A percentile compares a stretch with the other conserved stretches of the same genome.
Evolutionary conservation across 2,113 vertebrate species (phyloP).

Genomic region (Nibea coibor): DNA sequence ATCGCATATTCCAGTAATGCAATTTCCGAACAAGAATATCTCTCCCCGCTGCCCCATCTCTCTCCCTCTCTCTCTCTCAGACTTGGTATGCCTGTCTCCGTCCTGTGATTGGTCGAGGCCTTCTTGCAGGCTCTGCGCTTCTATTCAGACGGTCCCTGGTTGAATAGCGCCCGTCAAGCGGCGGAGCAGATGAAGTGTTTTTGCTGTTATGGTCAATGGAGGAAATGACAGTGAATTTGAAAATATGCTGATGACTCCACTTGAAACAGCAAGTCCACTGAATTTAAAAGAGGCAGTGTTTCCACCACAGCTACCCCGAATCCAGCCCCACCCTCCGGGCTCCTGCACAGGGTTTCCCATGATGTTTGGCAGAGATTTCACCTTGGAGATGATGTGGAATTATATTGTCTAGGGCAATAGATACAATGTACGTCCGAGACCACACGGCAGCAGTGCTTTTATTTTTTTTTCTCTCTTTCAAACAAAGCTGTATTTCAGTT

Average conservation of each 20-base stretch:
- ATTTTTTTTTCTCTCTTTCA: neutral
- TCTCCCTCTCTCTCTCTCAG: conserved; percentile 23
- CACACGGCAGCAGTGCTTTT: conserved; percentile 9
- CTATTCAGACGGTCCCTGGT: conserved; percentile 65
- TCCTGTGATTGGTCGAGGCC: conserved; percentile 69
- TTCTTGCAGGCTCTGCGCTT: conserved; percentile 67
- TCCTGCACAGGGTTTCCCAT: conserved; percentile 29
- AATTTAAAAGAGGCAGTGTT: conserved; percentile 59
- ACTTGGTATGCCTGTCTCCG: conserved; percentile 26
- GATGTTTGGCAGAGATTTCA: conserved; percentile 42
- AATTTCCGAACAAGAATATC: conserved; percentile 67
- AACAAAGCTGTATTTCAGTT: conserved; percentile 33
- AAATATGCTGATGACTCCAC: conserved; percentile 81
- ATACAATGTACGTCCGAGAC: conserved; percentile 33
- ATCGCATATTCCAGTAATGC: conserved; percentile 61
- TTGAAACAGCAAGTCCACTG: conserved; percentile 66
- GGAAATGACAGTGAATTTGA: conserved; percentile 76
- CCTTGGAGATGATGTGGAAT: conserved; percentile 38
- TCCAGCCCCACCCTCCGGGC: neutral
- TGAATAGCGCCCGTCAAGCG: conserved; percentile 68
- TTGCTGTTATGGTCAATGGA: conserved; percentile 76
- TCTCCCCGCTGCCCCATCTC: conserved; percentile 37
- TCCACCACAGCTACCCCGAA: conserved; percentile 2
- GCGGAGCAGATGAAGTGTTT: conserved; percentile 70
- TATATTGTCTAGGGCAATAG: conserved; percentile 38